Conservation (phyloP, 1,140 invertebrate species). For the Ceratoteleas bidentatus region DNA sequence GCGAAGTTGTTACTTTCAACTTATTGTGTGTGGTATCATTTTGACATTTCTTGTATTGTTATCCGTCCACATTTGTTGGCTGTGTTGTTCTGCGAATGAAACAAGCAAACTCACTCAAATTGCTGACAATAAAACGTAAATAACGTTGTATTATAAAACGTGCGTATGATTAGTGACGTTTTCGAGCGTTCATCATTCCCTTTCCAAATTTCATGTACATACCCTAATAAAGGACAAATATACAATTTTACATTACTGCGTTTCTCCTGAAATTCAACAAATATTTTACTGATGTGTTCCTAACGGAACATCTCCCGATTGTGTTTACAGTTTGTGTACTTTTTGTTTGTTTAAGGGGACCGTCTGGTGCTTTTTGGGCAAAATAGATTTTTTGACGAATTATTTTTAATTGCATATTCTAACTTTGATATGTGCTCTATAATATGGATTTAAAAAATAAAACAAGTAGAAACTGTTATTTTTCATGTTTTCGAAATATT, state of each 20-base stretch:
- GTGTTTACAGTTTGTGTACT: too few relatives aligned
- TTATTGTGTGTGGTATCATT: slow-evolving; percentile 35
- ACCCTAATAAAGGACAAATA: slow-evolving; percentile 15
- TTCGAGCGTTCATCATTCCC: slow-evolving; percentile 1
- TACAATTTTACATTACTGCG: slow-evolving; percentile 16
- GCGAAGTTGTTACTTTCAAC: slow-evolving; percentile 39
- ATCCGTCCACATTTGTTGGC: slow-evolving; percentile 64
- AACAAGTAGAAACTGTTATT: too few relatives aligned
- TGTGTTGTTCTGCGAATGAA: slow-evolving; percentile 56
- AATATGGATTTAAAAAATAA: too few relatives aligned
- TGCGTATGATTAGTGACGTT: slow-evolving; percentile 11
- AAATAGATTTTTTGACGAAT: too few relatives aligned
- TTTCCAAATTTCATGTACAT: slow-evolving; percentile 23
- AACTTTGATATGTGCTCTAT: too few relatives aligned
- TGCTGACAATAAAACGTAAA: slow-evolving; percentile 55
- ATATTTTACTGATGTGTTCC: too few relatives aligned
- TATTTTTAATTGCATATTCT: too few relatives aligned
- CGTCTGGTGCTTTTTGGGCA: too few relatives aligned
- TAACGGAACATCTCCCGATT: too few relatives aligned
- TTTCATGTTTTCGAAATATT: too few relatives aligned
- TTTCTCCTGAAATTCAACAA: too few relatives aligned
- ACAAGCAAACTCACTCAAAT: slow-evolving; percentile 58
- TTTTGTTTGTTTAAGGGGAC: too few relatives aligned
- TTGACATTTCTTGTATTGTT: slow-evolving; percentile 55
- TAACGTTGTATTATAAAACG: slow-evolving; percentile 47